These are phyloP conservation scores for Heliconius cydno DNA, from an alignment of 2,888 invertebrate species.

Conservation along the genomic window DNA sequence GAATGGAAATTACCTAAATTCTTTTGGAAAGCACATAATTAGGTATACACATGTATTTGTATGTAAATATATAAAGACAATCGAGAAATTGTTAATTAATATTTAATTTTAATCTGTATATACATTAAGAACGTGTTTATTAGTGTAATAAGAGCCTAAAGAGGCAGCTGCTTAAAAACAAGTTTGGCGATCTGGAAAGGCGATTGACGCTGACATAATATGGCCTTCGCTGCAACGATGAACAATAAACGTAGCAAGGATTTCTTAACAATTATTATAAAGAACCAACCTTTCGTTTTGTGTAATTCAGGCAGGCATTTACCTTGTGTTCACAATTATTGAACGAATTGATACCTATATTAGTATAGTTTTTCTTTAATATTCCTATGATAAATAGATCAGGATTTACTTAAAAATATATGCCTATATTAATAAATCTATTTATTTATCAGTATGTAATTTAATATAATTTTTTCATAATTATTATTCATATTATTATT, in stretches of 20 bases:
- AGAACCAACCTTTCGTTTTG: constrained; percentile 39
- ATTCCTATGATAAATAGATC: background rate
- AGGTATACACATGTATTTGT: no score
- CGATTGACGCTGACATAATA: constrained; percentile 63
- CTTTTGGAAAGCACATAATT: background rate
- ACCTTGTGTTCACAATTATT: background rate
- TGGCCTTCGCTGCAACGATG: constrained; percentile 58
- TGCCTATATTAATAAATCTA: background rate
- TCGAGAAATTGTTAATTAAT: background rate
- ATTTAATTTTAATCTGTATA: background rate
- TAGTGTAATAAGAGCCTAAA: constrained; percentile 18
- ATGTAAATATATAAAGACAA: background rate
- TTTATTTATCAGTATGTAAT: background rate
- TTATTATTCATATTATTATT: constrained; percentile 2
- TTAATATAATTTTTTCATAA: background rate
- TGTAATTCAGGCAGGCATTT: constrained; percentile 19
- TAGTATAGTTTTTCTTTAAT: background rate
- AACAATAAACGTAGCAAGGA: constrained; percentile 52
- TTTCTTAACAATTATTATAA: constrained; percentile 45
- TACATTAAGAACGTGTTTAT: background rate
- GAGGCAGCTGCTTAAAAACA: constrained; percentile 56
- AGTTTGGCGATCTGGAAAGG: constrained; percentile 59
- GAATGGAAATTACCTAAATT: background rate
- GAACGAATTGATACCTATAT: background rate
- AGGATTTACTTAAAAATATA: background rate